Conservation (phyloP, 2,113 vertebrate species). For the Pagrus major region DNA sequence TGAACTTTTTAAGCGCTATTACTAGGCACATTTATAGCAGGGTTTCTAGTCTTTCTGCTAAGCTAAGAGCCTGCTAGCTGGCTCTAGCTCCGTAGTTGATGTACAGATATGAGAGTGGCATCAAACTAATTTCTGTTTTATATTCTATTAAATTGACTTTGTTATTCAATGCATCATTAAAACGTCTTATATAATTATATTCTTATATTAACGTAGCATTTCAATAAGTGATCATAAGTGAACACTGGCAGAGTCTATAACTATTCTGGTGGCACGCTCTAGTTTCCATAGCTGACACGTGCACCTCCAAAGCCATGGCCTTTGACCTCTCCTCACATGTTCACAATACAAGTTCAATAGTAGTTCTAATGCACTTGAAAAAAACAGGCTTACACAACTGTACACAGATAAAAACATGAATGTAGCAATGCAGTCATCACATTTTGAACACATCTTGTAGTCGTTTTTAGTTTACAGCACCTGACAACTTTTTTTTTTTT, state of each 20-base stretch:
- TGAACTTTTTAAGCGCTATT: no score
- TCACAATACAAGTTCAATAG: slow-evolving; percentile 82
- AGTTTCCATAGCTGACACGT: slow-evolving; percentile 39
- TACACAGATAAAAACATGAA: slow-evolving; percentile 76
- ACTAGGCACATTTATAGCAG: no score
- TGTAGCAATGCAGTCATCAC: slow-evolving; percentile 79
- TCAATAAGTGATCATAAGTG: neutral
- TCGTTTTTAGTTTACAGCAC: slow-evolving; percentile 83
- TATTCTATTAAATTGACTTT: neutral
- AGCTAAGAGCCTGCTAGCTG: neutral
- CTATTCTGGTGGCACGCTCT: slow-evolving; percentile 28
- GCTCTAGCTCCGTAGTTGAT: neutral
- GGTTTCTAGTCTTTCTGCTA: neutral
- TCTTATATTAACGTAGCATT: neutral
- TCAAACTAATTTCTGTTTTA: neutral
- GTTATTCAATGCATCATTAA: neutral
- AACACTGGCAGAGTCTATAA: neutral
- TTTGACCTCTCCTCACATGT: slow-evolving; percentile 62
- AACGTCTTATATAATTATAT: neutral
- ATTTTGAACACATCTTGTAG: slow-evolving; percentile 76
- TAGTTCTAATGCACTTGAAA: slow-evolving; percentile 85
- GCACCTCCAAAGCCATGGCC: slow-evolving; percentile 43
- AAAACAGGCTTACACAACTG: slow-evolving; percentile 74
- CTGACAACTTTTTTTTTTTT: slow-evolving; percentile 56
- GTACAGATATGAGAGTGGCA: neutral